These are phyloP conservation scores for Mechanitis mazaeus DNA, from an alignment of 2,888 invertebrate genomes.

Conservation along the genomic window DNA sequence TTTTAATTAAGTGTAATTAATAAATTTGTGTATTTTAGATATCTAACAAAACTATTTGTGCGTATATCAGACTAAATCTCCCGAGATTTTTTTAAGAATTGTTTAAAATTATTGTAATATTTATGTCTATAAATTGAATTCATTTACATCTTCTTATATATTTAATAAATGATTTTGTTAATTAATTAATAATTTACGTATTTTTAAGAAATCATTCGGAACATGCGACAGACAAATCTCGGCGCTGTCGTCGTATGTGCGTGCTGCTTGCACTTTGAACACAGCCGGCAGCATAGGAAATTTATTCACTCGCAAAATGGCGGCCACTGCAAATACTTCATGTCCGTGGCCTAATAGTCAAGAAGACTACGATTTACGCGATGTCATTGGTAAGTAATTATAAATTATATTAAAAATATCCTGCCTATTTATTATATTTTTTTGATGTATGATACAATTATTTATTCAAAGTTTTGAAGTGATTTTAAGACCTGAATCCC, in stretches of 20 bases:
- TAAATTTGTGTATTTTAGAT: no score
- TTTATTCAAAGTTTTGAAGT: constrained; percentile 1
- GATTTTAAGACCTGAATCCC: neutral
- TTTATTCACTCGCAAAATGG: constrained; percentile 66
- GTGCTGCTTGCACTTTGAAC: constrained; percentile 54
- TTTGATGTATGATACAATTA: neutral
- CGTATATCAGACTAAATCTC: no score
- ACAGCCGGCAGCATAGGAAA: constrained; percentile 47
- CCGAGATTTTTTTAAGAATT: no score
- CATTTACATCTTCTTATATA: neutral
- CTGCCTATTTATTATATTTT: neutral
- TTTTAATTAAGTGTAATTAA: no score
- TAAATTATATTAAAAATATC: constrained; percentile 11
- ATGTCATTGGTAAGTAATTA: constrained; percentile 89
- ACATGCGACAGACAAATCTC: constrained; percentile 48
- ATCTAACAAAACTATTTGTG: no score
- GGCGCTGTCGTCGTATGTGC: constrained; percentile 59
- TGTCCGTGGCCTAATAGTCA: constrained; percentile 91
- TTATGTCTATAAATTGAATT: neutral
- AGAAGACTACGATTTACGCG: constrained; percentile 94
- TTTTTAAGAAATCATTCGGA: constrained; percentile 50
- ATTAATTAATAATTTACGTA: constrained; percentile 12
- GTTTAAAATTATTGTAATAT: neutral
- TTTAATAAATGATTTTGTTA: neutral
- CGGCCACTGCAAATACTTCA: constrained; percentile 52